phyloP scores from a whole-genome alignment of 2,888 invertebrate species.

The Thysanoteuthis rhombus region DNA sequence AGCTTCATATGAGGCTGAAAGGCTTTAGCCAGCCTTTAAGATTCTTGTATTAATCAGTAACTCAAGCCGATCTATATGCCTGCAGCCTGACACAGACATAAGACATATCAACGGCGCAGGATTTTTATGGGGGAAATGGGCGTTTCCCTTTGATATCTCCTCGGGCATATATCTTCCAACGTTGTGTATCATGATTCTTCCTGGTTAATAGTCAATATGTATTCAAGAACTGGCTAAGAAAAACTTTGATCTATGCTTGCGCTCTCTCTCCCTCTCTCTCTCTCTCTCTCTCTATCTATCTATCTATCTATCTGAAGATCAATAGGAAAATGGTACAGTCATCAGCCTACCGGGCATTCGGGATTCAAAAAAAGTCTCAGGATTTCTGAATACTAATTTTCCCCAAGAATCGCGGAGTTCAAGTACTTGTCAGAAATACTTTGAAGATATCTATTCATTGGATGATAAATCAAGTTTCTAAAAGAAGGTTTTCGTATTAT shows the following conservation, averaged over 20 bases:
- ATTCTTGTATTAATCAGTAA: too few species aligned
- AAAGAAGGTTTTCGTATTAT: neutral
- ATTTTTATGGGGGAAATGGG: too few species aligned
- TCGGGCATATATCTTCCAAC: neutral
- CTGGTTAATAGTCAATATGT: neutral
- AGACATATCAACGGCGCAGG: too few species aligned
- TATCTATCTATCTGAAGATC: too few species aligned
- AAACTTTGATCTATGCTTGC: neutral
- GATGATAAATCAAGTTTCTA: neutral
- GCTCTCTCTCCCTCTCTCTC: neutral
- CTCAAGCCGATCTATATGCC: too few species aligned
- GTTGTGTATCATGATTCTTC: neutral
- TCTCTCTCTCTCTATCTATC: neutral
- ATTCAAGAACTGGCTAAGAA: constrained; percentile 12
- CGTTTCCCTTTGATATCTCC: neutral
- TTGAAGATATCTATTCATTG: neutral
- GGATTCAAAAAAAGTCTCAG: neutral
- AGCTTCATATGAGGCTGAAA: too few species aligned
- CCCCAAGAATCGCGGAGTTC: neutral
- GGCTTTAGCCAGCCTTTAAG: too few species aligned
- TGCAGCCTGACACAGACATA: too few species aligned
- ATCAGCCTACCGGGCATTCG: neutral
- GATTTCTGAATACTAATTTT: neutral
- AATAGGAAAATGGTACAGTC: neutral
- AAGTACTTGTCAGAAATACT: neutral